Base-by-base conservation (phyloP, 37 sponge, comb jelly and placozoan species). In the Theonella swinhoei region DNA sequence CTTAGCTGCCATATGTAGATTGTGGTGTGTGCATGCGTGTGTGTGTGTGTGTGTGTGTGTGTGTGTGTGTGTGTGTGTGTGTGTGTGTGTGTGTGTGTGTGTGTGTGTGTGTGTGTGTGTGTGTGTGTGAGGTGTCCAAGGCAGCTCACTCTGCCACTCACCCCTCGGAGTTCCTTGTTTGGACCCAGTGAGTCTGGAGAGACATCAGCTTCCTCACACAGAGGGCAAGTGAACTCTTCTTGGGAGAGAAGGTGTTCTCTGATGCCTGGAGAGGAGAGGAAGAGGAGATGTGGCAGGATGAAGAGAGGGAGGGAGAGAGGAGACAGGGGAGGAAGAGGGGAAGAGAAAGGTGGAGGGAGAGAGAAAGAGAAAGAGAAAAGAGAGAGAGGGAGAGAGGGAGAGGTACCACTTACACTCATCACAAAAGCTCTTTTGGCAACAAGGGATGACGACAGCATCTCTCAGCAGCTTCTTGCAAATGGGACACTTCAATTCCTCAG, bases 391-490 rank as follows among this genome's bases (percentile, higher is more conserved):
- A 9, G 58, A 39, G 43, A 39, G 29, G 25, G 58, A 5, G 43
- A 8, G 36, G 29, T 2, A 26, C n/a, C 19, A 84, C 95, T 84
- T 87, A 91, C 98, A 98, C 26, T 91, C 96, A 82, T 98, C 95
- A 79, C 98, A 98, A 83, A 88, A 98, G 88, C 94, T 91, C 78
- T 92, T 90, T 2, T 83, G 75, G 77, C 98, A 98, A 81, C 98
- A 98, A n/a, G 89, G 85, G 24, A 90, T 95, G 33, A 95, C 84
- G 74, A 93, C 92, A 5, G 98, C 98, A 76, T 98, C 96, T 68
- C 77, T 89, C 70, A 95, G 79, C 37, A 95, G 83, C 61, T 89
- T 86, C 60, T 90, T 80, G 70, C 98, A 98, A 33, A 95, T 85
- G 29, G 39, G 64, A 77, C 98, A 98, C 42, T 81, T 78, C 67